Evolutionary conservation across 2,888 invertebrate species (phyloP), one percentile per base, ranked within the genome.

Genomic region (Ditula angustiorana): DNA sequence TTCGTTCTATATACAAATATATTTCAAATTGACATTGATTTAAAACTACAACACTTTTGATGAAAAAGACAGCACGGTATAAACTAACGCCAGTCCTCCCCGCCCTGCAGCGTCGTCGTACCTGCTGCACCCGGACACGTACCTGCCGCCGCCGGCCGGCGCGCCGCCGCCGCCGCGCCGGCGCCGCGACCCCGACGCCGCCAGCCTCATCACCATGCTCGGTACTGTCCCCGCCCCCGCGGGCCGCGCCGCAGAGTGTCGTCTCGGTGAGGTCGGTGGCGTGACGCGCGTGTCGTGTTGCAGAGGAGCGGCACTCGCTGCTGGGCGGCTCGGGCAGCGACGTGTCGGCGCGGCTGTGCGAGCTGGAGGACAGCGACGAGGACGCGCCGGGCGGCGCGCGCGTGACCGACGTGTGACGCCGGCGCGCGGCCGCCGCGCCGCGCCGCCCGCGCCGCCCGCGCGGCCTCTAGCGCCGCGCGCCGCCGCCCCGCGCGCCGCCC

Each of bases 291-390:
- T 16, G 2, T 26, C 4, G 28, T 57, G 47, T 72, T 68, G 33
- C 90, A 94, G 96, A 95, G 82, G 97, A 96, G 86, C 94, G 96
- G 70, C 95, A 96, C 87, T 96, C 96, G 49, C 91, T 96, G 75
- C 93, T 96, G 72, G 96, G 95, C 70, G 79, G 71, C 67, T 97
- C 97, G 75, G 95, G 96, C 85, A 97, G 98, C 88, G 97, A 97
- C 89, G 93, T 97, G 74, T 98, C 98, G 58, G 96, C 96, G 58
- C 96, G 96, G 84, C 94, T 98, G 70, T 98, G 98, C 93, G 98
- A 98, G 93, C 97, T 98, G 80, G 98, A 98, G 88, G 97, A 97
- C 88, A 96, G 96, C 49, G 97, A 97, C 83, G 95, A 94, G 78
- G 96, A 59, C 55, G 71, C 82, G 76, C 79, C 71, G 67, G 66